Base-by-base conservation (phyloP, 2,888 invertebrate genomes). In the Chouioia cunea region DNA sequence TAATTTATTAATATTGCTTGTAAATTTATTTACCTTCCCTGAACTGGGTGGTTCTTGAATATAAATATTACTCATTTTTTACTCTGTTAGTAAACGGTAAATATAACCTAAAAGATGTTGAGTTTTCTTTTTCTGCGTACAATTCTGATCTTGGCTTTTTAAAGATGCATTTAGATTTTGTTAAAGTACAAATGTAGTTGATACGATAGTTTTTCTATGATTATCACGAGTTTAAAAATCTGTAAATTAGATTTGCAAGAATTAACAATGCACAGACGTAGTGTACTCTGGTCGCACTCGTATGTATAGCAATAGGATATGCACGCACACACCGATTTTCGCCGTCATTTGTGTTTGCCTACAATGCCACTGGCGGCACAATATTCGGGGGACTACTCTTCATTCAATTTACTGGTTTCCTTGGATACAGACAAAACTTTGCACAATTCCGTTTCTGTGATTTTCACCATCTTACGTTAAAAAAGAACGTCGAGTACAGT, bases 41-140 rank as follows among this genome's bases (percentile, higher is more conserved):
- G 92, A 90, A 0, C 98, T 96, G 12, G 96, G 96, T 14, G 99
- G 99, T 87, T 99, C 99, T 84, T 97, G 95, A 80, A 99, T 97
- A 82, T 99, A 99, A 85, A 98, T 96, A 80, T 94, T 98, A 90
- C 97, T 98, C 98, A 99, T 99, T 75, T 78, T 59, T 54, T 64
- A 22, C 14, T 65, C 65, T 65, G 15, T 65, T 63, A 63, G 12
- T 50, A 2, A 58, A 58, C 10, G 20, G 44, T 57, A 65, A 56
- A 18, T 56, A 65, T 52, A 53, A 65, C 53, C 64, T 62, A 14
- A 36, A 36, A 36, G 1, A 36, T 16, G 52, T 69, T 20, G 18
- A 46, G n/a, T 47, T 36, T 58, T 20, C 52, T 53, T 50, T 60
- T 62, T 57, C n/a, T n/a, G n/a, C n/a, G 0, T 54, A 44, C 54